Evolutionary conservation across 2,888 invertebrate species (phyloP).

Genomic region (Tinea trinotella): DNA sequence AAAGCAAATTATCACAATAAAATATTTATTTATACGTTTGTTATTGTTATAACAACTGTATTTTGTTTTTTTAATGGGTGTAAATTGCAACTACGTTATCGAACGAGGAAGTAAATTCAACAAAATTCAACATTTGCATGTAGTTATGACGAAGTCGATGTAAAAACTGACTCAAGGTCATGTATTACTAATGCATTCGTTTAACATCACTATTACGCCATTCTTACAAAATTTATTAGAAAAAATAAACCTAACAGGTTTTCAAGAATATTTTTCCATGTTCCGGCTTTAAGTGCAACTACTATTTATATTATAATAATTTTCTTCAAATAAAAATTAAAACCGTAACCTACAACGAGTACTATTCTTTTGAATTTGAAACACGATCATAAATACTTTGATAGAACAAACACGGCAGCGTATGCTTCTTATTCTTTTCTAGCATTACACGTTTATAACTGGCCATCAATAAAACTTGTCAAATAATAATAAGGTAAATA

Average conservation of each 20-base stretch:
- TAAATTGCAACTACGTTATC: slow-evolving; percentile 3
- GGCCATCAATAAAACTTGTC: neutral
- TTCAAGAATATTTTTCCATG: neutral
- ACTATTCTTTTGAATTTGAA: too few relatives aligned
- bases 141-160: slow-evolving; percentile 1
- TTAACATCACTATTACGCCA: slow-evolving; percentile 15
- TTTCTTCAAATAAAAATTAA: too few relatives aligned
- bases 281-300: slow-evolving; percentile 1
- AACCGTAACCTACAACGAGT: too few relatives aligned
- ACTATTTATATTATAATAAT: too few relatives aligned
- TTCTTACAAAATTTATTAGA: neutral
- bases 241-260: slow-evolving; percentile 5
- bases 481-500: neutral
- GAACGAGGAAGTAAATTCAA: neutral
- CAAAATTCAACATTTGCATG: slow-evolving; percentile 12
- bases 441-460: too few relatives aligned
- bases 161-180: slow-evolving; percentile 14
- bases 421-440: too few relatives aligned
- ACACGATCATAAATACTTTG: too few relatives aligned
- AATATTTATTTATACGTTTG: too few relatives aligned
- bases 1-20: too few relatives aligned
- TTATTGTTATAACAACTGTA: neutral
- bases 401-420: too few relatives aligned
- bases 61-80: neutral
- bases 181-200: slow-evolving; percentile 14